Percentiles rank a stretch among this genome's conserved stretches.
Conservation (phyloP, 2,888 invertebrate species). For the Heliothis peltigera region DNA sequence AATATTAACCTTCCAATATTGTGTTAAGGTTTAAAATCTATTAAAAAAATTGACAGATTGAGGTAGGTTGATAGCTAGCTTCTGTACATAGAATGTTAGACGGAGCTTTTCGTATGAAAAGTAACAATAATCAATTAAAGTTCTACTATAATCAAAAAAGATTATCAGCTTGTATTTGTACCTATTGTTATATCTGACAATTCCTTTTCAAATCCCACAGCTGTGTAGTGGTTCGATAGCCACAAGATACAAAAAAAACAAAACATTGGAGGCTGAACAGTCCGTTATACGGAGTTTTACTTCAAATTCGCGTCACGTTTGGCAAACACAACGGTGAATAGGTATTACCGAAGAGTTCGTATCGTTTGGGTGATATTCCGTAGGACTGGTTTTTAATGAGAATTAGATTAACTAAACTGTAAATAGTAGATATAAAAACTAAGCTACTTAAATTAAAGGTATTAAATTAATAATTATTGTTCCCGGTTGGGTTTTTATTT, state of each 20-base stretch:
- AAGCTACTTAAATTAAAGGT: too few relatives aligned
- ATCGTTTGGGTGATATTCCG: not conserved
- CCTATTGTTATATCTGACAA: too few relatives aligned
- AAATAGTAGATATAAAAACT: not conserved
- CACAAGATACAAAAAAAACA: not conserved
- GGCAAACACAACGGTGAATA: constrained; percentile 40
- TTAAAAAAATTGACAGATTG: too few relatives aligned
- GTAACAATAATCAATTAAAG: too few relatives aligned
- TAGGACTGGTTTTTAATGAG: not conserved
- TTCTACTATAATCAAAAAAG: too few relatives aligned
- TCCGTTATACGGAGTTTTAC: constrained; percentile 25
- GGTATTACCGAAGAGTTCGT: constrained; percentile 22
- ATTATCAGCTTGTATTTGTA: too few relatives aligned
- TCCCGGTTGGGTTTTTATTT: not conserved
- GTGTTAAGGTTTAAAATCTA: too few relatives aligned
- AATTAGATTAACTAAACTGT: not conserved
- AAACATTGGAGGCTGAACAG: not conserved
- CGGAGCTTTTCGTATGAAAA: too few relatives aligned
- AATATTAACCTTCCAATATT: too few relatives aligned
- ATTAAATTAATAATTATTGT: not conserved
- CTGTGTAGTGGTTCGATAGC: not conserved
- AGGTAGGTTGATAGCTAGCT: too few relatives aligned
- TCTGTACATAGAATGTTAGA: too few relatives aligned
- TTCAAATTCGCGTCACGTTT: constrained; percentile 42
- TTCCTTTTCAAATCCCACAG: too few relatives aligned